phyloP scores from a whole-genome alignment of 2,797 vertebrate genomes.

The Ctenochaetus hawaiiensis region DNA sequence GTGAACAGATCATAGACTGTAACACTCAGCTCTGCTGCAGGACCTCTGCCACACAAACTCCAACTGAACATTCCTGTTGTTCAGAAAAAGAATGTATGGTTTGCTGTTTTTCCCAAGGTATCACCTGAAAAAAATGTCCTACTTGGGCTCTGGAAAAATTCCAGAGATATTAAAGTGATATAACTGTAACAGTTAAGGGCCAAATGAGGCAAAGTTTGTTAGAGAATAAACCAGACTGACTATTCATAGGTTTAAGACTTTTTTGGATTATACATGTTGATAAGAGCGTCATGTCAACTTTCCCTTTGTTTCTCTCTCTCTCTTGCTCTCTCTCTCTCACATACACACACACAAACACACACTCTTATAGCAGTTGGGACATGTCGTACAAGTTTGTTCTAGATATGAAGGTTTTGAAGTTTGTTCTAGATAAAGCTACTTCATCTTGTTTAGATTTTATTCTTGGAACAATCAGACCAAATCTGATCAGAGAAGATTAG shows the following conservation, averaged over 20 bases:
- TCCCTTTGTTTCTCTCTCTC: background rate
- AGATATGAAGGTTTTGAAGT: background rate
- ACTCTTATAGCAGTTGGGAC: background rate
- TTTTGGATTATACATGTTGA: background rate
- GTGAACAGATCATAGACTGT: background rate
- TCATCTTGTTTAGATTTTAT: conserved; percentile 6
- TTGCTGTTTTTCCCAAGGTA: background rate
- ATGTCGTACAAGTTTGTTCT: background rate
- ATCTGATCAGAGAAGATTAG: too few relatives aligned
- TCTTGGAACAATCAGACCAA: background rate
- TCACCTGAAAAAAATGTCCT: background rate
- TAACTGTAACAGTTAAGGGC: background rate
- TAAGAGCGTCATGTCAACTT: background rate
- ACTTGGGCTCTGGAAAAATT: background rate
- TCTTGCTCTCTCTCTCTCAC: background rate
- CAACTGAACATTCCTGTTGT: background rate
- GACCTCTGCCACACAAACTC: conserved; percentile 10
- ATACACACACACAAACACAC: background rate
- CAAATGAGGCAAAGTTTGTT: background rate
- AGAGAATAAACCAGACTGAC: background rate
- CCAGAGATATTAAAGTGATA: background rate
- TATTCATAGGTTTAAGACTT: background rate
- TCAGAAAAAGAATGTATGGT: background rate
- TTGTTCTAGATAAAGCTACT: conserved; percentile 28
- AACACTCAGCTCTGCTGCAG: conserved; percentile 16